Percentiles rank a stretch among this genome's conserved stretches.
Evolutionary conservation across 2,113 vertebrate species (phyloP).

Genomic region (Chionis minor): DNA sequence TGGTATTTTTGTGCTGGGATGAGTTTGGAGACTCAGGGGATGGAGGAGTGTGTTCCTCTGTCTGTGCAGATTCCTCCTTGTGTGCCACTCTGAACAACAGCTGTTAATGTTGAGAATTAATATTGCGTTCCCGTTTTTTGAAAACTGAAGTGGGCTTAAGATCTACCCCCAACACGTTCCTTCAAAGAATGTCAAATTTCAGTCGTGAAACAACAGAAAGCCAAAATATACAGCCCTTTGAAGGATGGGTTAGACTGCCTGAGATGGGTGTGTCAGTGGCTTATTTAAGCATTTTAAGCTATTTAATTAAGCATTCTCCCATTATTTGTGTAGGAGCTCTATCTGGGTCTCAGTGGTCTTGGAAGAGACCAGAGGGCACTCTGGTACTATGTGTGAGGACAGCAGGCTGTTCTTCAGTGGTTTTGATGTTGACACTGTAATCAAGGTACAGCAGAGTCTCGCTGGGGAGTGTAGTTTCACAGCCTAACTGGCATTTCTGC

Average conservation of each 20-base stretch:
- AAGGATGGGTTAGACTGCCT: not conserved
- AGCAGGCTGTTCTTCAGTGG: not conserved
- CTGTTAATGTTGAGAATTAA: not conserved
- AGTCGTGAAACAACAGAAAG: not conserved
- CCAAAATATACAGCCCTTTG: not conserved
- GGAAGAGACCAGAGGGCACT: not conserved
- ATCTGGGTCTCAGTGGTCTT: rapidly evolving
- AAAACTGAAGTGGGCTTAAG: not conserved
- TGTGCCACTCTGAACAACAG: not conserved
- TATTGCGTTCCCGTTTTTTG: not conserved
- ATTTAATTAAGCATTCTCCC: not conserved
- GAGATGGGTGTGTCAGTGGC: not conserved
- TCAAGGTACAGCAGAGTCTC: not conserved
- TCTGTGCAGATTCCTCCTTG: not conserved
- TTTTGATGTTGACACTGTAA: not conserved
- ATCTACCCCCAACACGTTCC: not conserved
- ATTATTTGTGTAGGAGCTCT: not conserved
- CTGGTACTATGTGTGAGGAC: not conserved
- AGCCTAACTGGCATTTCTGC: not conserved
- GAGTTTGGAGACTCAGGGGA: not conserved
- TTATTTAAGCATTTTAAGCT: not conserved
- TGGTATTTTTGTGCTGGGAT: not conserved
- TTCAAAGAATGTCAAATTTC: not conserved
- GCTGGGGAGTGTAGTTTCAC: not conserved
- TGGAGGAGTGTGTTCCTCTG: not conserved